Evolutionary conservation across 2,888 invertebrate genomes (phyloP).

Genomic region (Brachypalpus laphriformis): DNA sequence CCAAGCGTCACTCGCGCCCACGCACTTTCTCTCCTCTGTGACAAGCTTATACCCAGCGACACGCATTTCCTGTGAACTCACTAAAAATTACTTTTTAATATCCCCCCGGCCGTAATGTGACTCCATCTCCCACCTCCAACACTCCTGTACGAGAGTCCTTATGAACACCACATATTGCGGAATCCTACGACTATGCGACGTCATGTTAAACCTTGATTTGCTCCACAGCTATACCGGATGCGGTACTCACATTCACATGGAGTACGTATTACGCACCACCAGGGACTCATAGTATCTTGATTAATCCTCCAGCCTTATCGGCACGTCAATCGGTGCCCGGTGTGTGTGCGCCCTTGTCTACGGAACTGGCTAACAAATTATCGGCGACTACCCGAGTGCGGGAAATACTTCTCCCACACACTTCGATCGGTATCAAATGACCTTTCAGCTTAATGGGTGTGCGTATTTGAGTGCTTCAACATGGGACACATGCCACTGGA

Average conservation of each 20-base stretch:
- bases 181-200: neutral
- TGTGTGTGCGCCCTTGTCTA: constrained; percentile 60
- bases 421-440: constrained; percentile 65
- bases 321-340: constrained; percentile 64
- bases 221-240: constrained; percentile 60
- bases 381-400: constrained; percentile 40
- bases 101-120: constrained; percentile 45
- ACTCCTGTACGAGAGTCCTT: no score
- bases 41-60: constrained; percentile 59
- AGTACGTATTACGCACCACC: constrained; percentile 66
- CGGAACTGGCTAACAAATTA: constrained; percentile 70
- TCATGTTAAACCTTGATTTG: constrained; percentile 58
- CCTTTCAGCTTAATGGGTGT: constrained; percentile 67
- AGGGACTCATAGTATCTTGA: constrained; percentile 52
- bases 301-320: constrained; percentile 66
- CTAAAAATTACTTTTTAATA: constrained; percentile 69
- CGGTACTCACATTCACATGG: constrained; percentile 70
- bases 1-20: constrained; percentile 36
- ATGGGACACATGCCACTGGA: constrained; percentile 41
- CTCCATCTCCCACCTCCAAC: neutral
- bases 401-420: constrained; percentile 52
- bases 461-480: constrained; percentile 34
- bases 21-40: constrained; percentile 19
- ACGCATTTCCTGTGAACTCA: constrained; percentile 70
- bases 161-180: constrained; percentile 47